Evolutionary conservation across 2,797 vertebrate genomes (phyloP).

Genomic region (Rhinella marina): DNA sequence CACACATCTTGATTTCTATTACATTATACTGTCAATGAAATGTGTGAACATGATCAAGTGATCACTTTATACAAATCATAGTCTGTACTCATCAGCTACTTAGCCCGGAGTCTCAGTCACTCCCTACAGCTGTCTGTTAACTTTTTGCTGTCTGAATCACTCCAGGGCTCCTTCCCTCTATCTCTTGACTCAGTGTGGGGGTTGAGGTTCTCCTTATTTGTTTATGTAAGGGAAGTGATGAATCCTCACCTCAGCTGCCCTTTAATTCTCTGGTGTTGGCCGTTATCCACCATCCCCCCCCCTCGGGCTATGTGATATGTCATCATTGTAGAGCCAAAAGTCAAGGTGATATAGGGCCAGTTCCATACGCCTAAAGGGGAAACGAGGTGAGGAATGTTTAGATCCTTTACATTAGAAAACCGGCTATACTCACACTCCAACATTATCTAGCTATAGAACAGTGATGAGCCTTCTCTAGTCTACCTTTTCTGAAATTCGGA

Average conservation of each 20-base stretch:
- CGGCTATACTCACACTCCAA: background rate
- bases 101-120: constrained; percentile 29
- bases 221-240: constrained; percentile 51
- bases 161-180: constrained; percentile 8
- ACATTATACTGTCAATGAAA: background rate
- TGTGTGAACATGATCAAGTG: constrained; percentile 11
- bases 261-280: constrained; percentile 50
- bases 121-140: constrained; percentile 42
- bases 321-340: constrained; percentile 52
- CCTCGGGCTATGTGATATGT: constrained; percentile 51
- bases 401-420: constrained; percentile 13
- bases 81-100: constrained; percentile 19
- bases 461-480: background rate
- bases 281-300: constrained; percentile 44
- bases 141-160: constrained; percentile 30
- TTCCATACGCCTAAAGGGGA: constrained; percentile 39
- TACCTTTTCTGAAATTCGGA: background rate
- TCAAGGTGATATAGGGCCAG: constrained; percentile 49
- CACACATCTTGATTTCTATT: background rate
- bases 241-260: constrained; percentile 49
- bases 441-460: constrained; percentile 6
- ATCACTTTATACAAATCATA: background rate
- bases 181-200: constrained; percentile 11
- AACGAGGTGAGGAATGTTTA: constrained; percentile 44
- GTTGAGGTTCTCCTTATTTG: constrained; percentile 39